A percentile compares a stretch with the other conserved stretches of the same genome.
These are phyloP conservation scores for Parnassius glacialis DNA, from an alignment of 2,888 invertebrate species.

Conservation along the genomic window DNA sequence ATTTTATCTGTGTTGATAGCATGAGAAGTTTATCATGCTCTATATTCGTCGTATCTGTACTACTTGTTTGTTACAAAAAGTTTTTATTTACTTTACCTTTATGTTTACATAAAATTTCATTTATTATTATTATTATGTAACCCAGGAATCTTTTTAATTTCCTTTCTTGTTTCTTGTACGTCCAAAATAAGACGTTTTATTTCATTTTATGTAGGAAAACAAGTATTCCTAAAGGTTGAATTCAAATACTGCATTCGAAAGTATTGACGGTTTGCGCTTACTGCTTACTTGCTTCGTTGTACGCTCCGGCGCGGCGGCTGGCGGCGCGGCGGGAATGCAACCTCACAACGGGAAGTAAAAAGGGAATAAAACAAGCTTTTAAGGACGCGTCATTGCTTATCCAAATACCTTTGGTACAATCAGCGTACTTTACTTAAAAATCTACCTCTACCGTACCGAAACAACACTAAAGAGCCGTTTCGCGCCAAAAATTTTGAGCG, in stretches of 20 bases:
- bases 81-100: no score
- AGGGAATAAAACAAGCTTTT: constrained; percentile 57
- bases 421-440: constrained; percentile 1
- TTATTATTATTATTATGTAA: no score
- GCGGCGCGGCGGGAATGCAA: constrained; percentile 64
- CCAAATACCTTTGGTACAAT: constrained; percentile 49
- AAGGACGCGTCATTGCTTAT: constrained; percentile 64
- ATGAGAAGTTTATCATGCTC: constrained; percentile 64
- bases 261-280: constrained; percentile 20
- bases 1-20: constrained; percentile 58
- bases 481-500: constrained; percentile 18
- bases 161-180: constrained; percentile 27
- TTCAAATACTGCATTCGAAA: constrained; percentile 22
- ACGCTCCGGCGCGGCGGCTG: constrained; percentile 39
- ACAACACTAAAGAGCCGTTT: background rate
- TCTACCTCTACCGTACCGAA: background rate
- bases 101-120: no score
- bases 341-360: constrained; percentile 67
- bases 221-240: background rate
- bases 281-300: constrained; percentile 27
- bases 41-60: constrained; percentile 50
- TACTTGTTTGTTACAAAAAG: background rate
- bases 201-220: background rate
- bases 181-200: background rate
- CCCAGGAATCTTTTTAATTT: background rate